Evolutionary conservation across 2,797 vertebrate genomes (phyloP).

Genomic region (Mus spretus): DNA sequence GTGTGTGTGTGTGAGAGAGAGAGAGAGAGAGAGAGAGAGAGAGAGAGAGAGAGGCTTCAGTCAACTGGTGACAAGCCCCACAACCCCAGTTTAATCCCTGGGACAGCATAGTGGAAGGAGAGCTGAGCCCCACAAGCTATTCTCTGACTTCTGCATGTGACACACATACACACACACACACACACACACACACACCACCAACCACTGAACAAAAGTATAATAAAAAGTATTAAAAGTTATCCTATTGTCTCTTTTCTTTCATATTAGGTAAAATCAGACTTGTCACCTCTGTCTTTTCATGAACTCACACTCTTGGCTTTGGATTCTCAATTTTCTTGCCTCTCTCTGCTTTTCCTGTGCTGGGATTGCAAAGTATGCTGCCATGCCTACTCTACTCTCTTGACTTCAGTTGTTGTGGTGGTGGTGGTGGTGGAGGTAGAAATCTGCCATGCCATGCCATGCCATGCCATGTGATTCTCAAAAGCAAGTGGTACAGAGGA

Average conservation of each 20-base stretch:
- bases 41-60: no score
- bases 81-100: not conserved
- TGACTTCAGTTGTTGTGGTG: not conserved
- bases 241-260: not conserved
- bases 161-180: not conserved
- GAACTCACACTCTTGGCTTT: not conserved
- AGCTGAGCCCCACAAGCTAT: not conserved
- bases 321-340: not conserved
- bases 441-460: not conserved
- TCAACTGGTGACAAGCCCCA: not conserved
- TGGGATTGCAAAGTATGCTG: fast-evolving
- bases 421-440: not conserved
- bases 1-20: not conserved
- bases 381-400: no score
- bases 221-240: not conserved
- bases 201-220: no score
- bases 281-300: not conserved
- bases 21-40: no score
- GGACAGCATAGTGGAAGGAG: not conserved
- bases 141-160: not conserved
- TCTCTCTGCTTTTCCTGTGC: not conserved
- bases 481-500: not conserved
- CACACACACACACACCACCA: not conserved
- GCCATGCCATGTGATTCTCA: not conserved
- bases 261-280: not conserved